Evolutionary conservation across 2,797 vertebrate species (phyloP), one percentile per base, ranked within the genome.

Genomic region (Mareca penelope): DNA sequence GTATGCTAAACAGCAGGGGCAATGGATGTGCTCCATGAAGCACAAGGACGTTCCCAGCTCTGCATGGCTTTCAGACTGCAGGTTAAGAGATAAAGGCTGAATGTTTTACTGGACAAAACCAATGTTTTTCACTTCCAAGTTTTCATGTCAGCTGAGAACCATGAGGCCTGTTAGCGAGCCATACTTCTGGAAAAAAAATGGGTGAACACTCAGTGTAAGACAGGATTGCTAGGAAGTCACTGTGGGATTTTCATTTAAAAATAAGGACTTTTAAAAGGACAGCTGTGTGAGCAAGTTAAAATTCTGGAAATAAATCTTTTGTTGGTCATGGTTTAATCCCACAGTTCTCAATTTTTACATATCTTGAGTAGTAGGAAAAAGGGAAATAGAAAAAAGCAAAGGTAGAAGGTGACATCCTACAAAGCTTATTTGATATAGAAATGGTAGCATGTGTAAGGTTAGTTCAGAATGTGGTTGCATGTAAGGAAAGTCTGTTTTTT

Each of bases 11-110:
- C 29, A 40, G 42, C 64, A 46, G 76, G 78, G 31, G n/a, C 48
- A 93, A 85, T 0, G 0, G 40, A 44, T 77, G 37, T 1, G 0
- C 44, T 83, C 56, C 1, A 1, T 40, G 57, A 60, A 17, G 40
- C 55, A 94, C 44, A 77, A 91, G 37, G 31, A 35, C 53, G 60
- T 60, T 89, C 35, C 44, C 48, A 82, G 80, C 84, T 93, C 83
- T 65, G 31, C 46, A 71, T 39, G 72, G 72, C 80, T 85, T 73
- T 70, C 88, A 78, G 31, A 11, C 39, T 56, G n/a, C 39, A 57
- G 28, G 77, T 86, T 57, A 83, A 78, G 61, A 83, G 70, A 80
- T 72, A 85, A 87, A 87, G 4, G 7, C 39, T 77, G 39, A 87
- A 90, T 23, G 61, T 68, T 56, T 75, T n/a, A 52, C 6, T n/a